Percentiles rank a stretch among this genome's conserved stretches.
Evolutionary conservation across 2,797 vertebrate genomes (phyloP).

Genomic region (Cygnus olor): DNA sequence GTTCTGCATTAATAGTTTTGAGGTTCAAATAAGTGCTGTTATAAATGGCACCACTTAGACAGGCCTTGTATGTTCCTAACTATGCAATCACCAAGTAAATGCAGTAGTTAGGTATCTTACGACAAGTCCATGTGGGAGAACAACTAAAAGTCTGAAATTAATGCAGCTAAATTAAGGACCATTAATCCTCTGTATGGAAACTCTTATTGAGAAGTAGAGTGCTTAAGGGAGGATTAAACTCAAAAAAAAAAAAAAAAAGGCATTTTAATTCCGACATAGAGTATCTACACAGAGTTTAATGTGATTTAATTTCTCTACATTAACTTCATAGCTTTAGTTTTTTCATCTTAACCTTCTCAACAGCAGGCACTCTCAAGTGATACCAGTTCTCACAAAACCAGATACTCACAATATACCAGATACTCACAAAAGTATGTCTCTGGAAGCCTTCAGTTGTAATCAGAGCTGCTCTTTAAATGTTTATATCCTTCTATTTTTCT

Average conservation of each 20-base stretch:
- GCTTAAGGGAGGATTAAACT: constrained; percentile 18
- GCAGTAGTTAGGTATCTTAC: background rate
- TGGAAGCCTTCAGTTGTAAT: background rate
- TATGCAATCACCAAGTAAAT: constrained; percentile 20
- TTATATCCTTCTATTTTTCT: background rate
- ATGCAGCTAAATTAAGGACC: constrained; percentile 54
- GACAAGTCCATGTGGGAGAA: constrained; percentile 33
- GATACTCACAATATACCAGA: no score
- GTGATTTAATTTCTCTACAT: constrained; percentile 44
- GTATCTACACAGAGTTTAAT: constrained; percentile 12
- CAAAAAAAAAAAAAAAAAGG: constrained; percentile 11
- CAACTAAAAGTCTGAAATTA: constrained; percentile 31
- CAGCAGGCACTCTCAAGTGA: background rate
- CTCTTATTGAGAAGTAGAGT: constrained; percentile 9
- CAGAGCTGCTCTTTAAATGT: background rate
- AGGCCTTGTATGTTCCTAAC: background rate
- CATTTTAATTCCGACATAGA: constrained; percentile 35
- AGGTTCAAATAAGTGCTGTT: constrained; percentile 33
- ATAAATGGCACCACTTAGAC: constrained; percentile 45
- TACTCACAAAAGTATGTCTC: background rate
- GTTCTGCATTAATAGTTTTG: constrained; percentile 11
- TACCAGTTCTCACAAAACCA: constrained; percentile 10
- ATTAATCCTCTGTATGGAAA: constrained; percentile 39
- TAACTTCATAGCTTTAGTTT: constrained; percentile 18
- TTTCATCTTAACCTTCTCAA: constrained; percentile 21